Percentiles rank a stretch among this genome's conserved stretches.
Evolutionary conservation across 2,797 vertebrate species (phyloP).

Genomic region (Falco cherrug): DNA sequence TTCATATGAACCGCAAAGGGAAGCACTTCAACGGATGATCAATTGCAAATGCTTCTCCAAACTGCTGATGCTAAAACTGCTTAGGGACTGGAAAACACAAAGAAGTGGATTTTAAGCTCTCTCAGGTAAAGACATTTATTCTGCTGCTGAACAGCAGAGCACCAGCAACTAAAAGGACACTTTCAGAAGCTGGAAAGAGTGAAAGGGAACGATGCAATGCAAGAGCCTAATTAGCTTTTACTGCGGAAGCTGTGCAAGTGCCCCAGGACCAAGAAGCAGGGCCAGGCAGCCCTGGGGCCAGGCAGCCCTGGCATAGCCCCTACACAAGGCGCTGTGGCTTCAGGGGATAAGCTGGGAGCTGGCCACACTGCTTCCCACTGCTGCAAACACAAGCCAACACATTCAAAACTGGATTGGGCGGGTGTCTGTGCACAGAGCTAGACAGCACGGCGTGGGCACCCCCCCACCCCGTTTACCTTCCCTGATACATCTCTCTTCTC

Average conservation of each 20-base stretch:
- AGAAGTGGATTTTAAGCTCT: not conserved
- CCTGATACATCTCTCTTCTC: not conserved
- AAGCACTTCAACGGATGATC: not conserved
- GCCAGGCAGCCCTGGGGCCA: not conserved
- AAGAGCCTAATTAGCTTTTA: not conserved
- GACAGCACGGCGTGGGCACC: accelerated
- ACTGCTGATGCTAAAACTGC: not conserved
- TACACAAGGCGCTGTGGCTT: accelerated
- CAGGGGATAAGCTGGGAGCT: not conserved
- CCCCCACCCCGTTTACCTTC: not conserved
- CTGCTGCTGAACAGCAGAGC: not conserved
- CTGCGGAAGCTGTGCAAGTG: not conserved
- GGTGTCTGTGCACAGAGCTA: accelerated
- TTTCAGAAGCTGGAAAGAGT: not conserved
- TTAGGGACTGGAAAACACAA: not conserved
- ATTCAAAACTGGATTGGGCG: accelerated
- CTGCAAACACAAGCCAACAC: not conserved
- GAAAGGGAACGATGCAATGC: not conserved
- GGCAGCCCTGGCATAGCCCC: not conserved
- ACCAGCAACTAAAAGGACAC: not conserved
- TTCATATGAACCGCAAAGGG: not conserved
- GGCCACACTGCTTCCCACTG: not conserved
- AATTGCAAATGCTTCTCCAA: not conserved
- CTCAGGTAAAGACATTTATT: not conserved
- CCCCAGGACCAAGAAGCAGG: not conserved